Conservation (phyloP, 92 coral and sea anemone genomes). For the Umimayanthus kanabou region DNA sequence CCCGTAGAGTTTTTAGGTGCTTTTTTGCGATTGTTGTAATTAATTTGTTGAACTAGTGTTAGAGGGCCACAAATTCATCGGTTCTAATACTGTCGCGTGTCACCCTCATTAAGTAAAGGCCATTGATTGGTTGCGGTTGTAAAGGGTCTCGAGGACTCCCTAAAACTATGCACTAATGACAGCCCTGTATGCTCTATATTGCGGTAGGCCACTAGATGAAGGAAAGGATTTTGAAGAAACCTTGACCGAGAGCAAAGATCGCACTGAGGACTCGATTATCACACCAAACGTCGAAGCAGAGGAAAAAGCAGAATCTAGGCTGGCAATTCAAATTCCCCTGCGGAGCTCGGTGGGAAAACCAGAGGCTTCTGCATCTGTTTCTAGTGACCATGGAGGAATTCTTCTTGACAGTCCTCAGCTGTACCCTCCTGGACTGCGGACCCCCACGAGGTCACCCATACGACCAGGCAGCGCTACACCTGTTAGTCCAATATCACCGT, state of each 20-base stretch:
- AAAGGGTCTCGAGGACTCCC: not conserved
- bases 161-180: not conserved
- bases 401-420: slow-evolving; percentile 33
- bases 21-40: too few relatives aligned
- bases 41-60: too few relatives aligned
- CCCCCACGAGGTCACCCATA: slow-evolving; percentile 23
- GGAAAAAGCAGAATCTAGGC: slow-evolving; percentile 1
- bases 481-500: slow-evolving; percentile 32
- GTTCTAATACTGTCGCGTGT: too few relatives aligned
- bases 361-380: slow-evolving; percentile 2
- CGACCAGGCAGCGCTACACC: slow-evolving; percentile 33
- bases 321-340: slow-evolving; percentile 18
- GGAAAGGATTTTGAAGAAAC: slow-evolving; percentile 4
- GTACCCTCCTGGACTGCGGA: not conserved
- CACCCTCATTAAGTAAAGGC: too few relatives aligned
- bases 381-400: slow-evolving; percentile 11
- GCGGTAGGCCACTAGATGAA: slow-evolving; percentile 14
- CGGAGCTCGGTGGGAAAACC: not conserved
- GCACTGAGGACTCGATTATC: not conserved
- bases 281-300: not conserved
- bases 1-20: too few relatives aligned
- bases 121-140: too few relatives aligned
- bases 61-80: too few relatives aligned
- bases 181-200: not conserved
- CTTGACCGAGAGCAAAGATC: not conserved